Evolutionary conservation across 2,113 vertebrate species (phyloP).

Genomic region (Grallaria varia): DNA sequence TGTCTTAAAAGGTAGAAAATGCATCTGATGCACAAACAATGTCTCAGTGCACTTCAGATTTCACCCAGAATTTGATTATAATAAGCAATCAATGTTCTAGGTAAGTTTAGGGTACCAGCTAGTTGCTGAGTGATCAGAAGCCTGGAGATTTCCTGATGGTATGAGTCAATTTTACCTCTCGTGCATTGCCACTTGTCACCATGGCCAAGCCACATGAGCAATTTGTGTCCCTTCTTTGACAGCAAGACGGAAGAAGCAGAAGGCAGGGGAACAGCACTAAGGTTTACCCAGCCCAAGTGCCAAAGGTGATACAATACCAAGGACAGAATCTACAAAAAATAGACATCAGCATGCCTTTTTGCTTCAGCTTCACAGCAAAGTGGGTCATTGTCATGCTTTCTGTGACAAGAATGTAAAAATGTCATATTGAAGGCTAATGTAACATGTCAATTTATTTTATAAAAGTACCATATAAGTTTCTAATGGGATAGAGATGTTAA

Average conservation of each 20-base stretch:
- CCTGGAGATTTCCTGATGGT: background rate
- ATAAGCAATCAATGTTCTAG: background rate
- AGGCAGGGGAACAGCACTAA: background rate
- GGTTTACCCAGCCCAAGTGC: background rate
- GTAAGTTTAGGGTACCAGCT: background rate
- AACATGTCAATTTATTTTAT: slow-evolving; percentile 32
- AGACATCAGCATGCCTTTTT: background rate
- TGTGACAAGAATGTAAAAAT: slow-evolving; percentile 2
- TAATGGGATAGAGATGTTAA: background rate
- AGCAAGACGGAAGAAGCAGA: background rate
- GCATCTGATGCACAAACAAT: background rate
- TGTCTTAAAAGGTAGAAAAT: background rate
- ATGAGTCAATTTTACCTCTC: background rate
- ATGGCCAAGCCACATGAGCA: background rate
- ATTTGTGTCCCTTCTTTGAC: background rate
- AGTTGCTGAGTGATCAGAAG: background rate
- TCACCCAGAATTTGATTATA: background rate
- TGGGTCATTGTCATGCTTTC: background rate
- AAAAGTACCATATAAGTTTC: background rate
- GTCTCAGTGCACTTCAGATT: background rate
- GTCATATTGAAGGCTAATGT: background rate
- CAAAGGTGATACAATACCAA: background rate
- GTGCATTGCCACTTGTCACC: too few relatives aligned
- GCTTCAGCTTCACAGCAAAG: background rate
- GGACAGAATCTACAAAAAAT: background rate